A percentile compares a stretch with the other conserved stretches of the same genome.
Evolutionary conservation across 2,113 vertebrate genomes (phyloP).

Genomic region (Heterotilapia buettikoferi): DNA sequence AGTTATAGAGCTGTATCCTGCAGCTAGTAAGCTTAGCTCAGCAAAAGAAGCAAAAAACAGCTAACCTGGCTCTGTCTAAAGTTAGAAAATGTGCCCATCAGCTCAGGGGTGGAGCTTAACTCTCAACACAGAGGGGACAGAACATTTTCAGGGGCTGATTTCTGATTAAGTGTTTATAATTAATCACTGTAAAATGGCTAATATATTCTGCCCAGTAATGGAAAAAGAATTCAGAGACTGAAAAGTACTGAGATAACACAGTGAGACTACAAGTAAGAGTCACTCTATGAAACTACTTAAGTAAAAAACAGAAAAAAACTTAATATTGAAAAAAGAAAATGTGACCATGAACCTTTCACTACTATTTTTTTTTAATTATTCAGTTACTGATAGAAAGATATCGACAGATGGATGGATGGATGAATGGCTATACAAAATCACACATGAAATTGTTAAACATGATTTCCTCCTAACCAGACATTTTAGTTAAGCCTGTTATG

Average conservation of each 20-base stretch:
- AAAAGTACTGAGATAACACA: background rate
- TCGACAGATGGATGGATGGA: fast-evolving
- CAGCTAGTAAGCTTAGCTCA: background rate
- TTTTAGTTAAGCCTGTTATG: background rate
- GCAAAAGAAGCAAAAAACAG: background rate
- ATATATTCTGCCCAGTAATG: background rate
- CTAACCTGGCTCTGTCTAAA: background rate
- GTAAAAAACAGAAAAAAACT: background rate
- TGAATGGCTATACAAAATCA: background rate
- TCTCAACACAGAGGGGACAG: background rate
- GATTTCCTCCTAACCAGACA: background rate
- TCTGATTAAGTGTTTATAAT: background rate
- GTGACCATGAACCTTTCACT: background rate
- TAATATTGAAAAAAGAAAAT: background rate
- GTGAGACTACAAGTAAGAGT: background rate
- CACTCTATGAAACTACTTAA: background rate
- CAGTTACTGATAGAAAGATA: background rate
- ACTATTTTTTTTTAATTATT: fast-evolving
- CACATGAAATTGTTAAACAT: background rate
- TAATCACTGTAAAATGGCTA: background rate
- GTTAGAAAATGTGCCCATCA: background rate
- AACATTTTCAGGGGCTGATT: background rate
- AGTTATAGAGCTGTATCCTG: background rate
- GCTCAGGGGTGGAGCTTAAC: background rate
- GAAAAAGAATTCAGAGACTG: background rate